Conservation (phyloP, 2,888 invertebrate genomes). For the Erynnis tages region DNA sequence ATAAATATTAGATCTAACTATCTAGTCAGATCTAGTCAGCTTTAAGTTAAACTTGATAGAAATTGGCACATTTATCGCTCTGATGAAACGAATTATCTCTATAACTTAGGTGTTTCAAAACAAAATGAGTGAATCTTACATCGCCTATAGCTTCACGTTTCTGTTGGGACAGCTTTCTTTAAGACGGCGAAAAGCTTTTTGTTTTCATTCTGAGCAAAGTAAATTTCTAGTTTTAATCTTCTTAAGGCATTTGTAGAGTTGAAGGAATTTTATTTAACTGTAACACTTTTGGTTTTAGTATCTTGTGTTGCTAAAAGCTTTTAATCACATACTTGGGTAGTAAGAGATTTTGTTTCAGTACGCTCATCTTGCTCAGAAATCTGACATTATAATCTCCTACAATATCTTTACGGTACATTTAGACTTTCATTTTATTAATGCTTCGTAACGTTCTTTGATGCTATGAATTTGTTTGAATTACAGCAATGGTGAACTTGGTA, state of each 20-base stretch:
- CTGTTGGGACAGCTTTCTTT: not conserved
- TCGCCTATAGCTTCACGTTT: not conserved
- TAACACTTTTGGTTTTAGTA: slow-evolving; percentile 22
- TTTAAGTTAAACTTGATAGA: too few relatives aligned
- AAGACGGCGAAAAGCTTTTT: slow-evolving; percentile 26
- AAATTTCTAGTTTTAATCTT: slow-evolving; percentile 30
- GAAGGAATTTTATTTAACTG: slow-evolving; percentile 28
- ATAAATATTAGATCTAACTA: too few relatives aligned
- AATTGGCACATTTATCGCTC: too few relatives aligned
- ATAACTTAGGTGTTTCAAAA: too few relatives aligned
- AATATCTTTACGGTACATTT: too few relatives aligned
- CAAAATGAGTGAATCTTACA: slow-evolving; percentile 2
- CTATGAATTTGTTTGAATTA: too few relatives aligned
- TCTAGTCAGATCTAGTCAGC: too few relatives aligned
- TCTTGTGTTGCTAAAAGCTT: slow-evolving; percentile 23
- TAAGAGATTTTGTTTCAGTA: slow-evolving; percentile 6
- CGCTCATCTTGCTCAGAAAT: not conserved
- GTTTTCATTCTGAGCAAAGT: slow-evolving; percentile 28
- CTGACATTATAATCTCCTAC: too few relatives aligned
- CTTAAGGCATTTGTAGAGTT: slow-evolving; percentile 29
- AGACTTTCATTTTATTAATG: too few relatives aligned
- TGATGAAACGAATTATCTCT: too few relatives aligned
- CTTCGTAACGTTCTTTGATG: too few relatives aligned
- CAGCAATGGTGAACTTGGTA: too few relatives aligned
- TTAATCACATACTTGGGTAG: slow-evolving; percentile 14